Conservation (phyloP, 2,888 invertebrate species). For the Agrochola lota region DNA sequence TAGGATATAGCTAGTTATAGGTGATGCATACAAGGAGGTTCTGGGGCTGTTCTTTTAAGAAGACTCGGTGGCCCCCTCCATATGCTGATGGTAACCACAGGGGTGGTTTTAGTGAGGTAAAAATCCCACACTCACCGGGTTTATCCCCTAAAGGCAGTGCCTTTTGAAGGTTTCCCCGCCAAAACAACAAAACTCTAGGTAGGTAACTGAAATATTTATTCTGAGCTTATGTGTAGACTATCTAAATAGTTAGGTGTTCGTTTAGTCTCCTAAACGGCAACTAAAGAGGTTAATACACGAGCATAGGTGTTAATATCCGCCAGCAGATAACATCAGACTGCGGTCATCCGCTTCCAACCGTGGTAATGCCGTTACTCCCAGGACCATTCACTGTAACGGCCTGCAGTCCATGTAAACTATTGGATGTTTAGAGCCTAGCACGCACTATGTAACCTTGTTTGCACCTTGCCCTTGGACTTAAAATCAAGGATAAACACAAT, state of each 20-base stretch:
- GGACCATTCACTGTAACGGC: constrained; percentile 39
- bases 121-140: not conserved
- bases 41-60: not conserved
- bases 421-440: not conserved
- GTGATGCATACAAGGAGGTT: not conserved
- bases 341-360: constrained; percentile 54
- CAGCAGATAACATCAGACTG: constrained; percentile 13
- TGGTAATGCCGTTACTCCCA: constrained; percentile 49
- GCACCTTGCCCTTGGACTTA: not conserved
- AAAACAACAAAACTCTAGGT: not conserved
- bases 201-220: not conserved
- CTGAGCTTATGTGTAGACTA: not conserved
- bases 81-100: not conserved
- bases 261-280: not conserved
- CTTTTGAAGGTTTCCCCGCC: not conserved
- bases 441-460: constrained; percentile 1
- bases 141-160: not conserved
- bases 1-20: not conserved
- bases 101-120: not conserved
- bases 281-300: constrained; percentile 24
- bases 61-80: not conserved
- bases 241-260: not conserved
- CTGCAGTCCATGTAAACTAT: not conserved
- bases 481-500: constrained; percentile 2
- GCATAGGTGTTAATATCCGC: constrained; percentile 19